Evolutionary conservation across 2,888 invertebrate genomes (phyloP).

Genomic region (Parnassius glacialis): DNA sequence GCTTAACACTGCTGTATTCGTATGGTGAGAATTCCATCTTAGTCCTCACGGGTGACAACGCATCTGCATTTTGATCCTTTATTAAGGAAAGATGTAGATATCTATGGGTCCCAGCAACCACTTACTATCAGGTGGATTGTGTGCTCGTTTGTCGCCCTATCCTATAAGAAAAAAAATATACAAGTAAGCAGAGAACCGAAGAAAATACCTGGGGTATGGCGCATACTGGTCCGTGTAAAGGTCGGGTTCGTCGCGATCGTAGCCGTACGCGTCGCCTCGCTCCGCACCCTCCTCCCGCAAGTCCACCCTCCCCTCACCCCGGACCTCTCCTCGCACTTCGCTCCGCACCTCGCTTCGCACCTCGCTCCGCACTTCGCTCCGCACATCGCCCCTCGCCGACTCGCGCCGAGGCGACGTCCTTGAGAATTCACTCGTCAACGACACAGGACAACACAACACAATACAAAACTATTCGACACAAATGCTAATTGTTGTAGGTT

Average conservation of each 20-base stretch:
- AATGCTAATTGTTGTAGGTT: neutral
- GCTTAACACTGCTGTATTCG: too few relatives aligned
- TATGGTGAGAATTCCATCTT: too few relatives aligned
- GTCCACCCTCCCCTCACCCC: constrained; percentile 32
- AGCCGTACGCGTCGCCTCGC: constrained; percentile 38
- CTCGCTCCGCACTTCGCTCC: constrained; percentile 28
- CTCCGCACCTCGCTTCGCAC: constrained; percentile 31
- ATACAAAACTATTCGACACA: neutral
- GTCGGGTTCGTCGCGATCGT: constrained; percentile 67
- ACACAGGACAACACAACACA: constrained; percentile 29
- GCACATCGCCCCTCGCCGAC: constrained; percentile 31
- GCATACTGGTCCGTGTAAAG: constrained; percentile 69
- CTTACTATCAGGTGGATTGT: too few relatives aligned
- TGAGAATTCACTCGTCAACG: constrained; percentile 31
- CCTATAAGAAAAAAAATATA: too few relatives aligned
- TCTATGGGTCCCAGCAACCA: too few relatives aligned
- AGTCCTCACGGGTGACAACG: too few relatives aligned
- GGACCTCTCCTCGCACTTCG: constrained; percentile 28
- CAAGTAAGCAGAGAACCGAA: too few relatives aligned
- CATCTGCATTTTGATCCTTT: too few relatives aligned
- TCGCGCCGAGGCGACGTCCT: constrained; percentile 63
- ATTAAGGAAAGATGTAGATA: too few relatives aligned
- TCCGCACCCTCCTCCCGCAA: constrained; percentile 23
- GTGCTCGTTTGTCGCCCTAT: too few relatives aligned
- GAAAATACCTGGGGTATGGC: constrained; percentile 61